Evolutionary conservation across 2,888 invertebrate species (phyloP).

Genomic region (Lydus trimaculatus): DNA sequence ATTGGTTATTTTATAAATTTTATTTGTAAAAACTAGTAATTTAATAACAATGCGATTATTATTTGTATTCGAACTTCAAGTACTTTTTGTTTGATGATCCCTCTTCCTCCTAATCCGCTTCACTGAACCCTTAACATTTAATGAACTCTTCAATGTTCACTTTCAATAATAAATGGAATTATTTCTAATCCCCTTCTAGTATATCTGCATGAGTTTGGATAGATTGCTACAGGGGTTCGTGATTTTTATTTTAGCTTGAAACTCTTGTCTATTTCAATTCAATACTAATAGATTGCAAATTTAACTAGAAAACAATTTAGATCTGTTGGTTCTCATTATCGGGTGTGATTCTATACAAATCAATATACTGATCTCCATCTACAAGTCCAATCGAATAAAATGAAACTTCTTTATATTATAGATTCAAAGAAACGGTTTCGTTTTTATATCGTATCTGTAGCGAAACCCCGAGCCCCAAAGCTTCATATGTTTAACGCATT

Average conservation of each 20-base stretch:
- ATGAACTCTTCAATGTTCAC: slow-evolving; percentile 44
- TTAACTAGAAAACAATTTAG: slow-evolving; percentile 6
- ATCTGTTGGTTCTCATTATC: neutral
- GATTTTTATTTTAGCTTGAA: slow-evolving; percentile 22
- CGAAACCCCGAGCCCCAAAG: too few relatives aligned
- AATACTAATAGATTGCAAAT: neutral
- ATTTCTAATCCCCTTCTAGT: slow-evolving; percentile 41
- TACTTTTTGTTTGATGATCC: slow-evolving; percentile 24
- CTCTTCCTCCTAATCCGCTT: slow-evolving; percentile 20
- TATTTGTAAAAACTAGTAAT: slow-evolving; percentile 4
- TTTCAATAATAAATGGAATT: slow-evolving; percentile 43
- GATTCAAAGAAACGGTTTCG: too few relatives aligned
- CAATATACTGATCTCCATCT: neutral
- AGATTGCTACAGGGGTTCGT: slow-evolving; percentile 29
- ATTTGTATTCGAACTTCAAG: slow-evolving; percentile 21
- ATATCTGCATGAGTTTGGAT: slow-evolving; percentile 28
- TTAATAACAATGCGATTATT: slow-evolving; percentile 13
- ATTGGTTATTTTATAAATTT: neutral
- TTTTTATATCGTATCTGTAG: too few relatives aligned
- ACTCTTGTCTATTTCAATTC: slow-evolving; percentile 5
- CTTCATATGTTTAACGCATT: too few relatives aligned
- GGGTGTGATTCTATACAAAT: neutral
- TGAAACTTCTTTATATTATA: too few relatives aligned
- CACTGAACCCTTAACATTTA: slow-evolving; percentile 41
- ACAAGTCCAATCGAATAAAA: too few relatives aligned